phyloP scores from a whole-genome alignment of 30 jellyfish, hydroid and myxozoan genomes.

The Catostylus mosaicus region DNA sequence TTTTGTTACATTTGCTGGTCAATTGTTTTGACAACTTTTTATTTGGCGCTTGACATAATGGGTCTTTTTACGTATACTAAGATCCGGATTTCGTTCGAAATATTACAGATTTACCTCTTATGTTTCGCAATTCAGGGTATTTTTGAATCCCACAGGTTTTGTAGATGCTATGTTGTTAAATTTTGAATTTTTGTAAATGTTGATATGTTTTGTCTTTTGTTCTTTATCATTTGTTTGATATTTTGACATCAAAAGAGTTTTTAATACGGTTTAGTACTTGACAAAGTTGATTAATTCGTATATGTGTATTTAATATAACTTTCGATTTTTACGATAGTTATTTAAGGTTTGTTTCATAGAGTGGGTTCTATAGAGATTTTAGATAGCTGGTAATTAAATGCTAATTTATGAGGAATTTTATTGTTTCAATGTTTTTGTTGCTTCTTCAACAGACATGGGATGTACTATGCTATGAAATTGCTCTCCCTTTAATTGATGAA shows the following conservation, averaged over 20 bases:
- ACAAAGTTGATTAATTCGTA: conserved; percentile 17
- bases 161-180: not conserved
- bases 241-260: conserved; percentile 25
- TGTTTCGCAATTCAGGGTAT: not conserved
- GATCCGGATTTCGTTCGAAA: too few relatives aligned
- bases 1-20: too few relatives aligned
- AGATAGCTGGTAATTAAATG: conserved; percentile 22
- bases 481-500: too few relatives aligned
- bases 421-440: too few relatives aligned
- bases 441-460: too few relatives aligned
- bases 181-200: conserved; percentile 1
- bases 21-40: too few relatives aligned
- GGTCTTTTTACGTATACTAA: too few relatives aligned
- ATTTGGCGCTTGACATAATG: too few relatives aligned
- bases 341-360: conserved; percentile 30
- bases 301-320: conserved; percentile 43
- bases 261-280: conserved; percentile 17
- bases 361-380: conserved; percentile 46
- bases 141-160: not conserved
- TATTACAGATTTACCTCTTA: not conserved
- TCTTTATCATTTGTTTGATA: conserved; percentile 1
- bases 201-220: not conserved
- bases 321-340: conserved; percentile 57
- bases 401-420: not conserved
- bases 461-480: too few relatives aligned